Conservation (phyloP, 2,797 vertebrate genomes). For the Pogonophryne albipinna region DNA sequence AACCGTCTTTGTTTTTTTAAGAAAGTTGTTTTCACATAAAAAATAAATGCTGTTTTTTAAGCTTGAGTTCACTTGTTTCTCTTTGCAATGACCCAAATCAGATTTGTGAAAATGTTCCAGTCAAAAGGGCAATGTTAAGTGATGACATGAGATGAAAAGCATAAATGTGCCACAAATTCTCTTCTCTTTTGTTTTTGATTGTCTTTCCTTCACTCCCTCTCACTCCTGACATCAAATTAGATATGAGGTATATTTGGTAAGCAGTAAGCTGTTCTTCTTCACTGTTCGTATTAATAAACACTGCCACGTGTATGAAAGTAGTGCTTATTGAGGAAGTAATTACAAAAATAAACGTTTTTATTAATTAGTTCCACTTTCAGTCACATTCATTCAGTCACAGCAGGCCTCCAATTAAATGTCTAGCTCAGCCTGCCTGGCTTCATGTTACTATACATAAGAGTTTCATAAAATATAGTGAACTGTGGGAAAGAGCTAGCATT, state of each 20-base stretch:
- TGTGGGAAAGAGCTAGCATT: neutral
- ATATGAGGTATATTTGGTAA: neutral
- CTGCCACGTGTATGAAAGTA: neutral
- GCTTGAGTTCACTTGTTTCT: slow-evolving; percentile 23
- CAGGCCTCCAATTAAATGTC: neutral
- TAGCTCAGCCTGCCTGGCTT: neutral
- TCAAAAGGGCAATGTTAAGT: neutral
- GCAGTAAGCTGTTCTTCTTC: neutral
- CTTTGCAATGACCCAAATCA: neutral
- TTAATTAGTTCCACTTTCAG: neutral
- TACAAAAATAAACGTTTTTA: no score
- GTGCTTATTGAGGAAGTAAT: neutral
- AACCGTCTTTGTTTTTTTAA: neutral
- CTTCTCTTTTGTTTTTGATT: no score
- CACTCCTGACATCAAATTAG: neutral
- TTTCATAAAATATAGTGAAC: no score
- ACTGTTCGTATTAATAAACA: neutral
- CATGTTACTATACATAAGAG: neutral
- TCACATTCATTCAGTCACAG: neutral
- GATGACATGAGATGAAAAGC: neutral
- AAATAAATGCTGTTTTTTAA: slow-evolving; percentile 31
- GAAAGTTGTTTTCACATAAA: slow-evolving; percentile 8
- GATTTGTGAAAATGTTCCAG: neutral
- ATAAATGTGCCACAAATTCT: neutral
- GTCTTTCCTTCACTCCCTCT: neutral